Percentiles rank a stretch among this genome's conserved stretches.
Evolutionary conservation across 2,797 vertebrate genomes (phyloP).

Genomic region (Tapera naevia): DNA sequence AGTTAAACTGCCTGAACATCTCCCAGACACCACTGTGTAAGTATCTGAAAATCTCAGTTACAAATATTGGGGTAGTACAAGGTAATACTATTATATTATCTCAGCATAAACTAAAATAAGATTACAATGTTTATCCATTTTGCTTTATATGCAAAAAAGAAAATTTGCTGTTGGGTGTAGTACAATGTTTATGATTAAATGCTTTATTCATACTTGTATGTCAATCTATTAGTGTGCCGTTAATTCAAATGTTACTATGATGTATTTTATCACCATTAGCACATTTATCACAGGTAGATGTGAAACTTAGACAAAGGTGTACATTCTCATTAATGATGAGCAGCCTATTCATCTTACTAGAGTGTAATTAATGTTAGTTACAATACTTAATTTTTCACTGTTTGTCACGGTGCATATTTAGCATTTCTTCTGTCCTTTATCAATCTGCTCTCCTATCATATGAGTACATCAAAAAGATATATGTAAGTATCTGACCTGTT

Average conservation of each 20-base stretch:
- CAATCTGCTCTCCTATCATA: conserved; percentile 71
- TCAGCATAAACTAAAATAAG: conserved; percentile 17
- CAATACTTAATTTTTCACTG: conserved; percentile 90
- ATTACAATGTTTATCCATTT: conserved; percentile 36
- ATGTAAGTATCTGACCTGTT: conserved; percentile 78
- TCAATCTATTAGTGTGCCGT: conserved; percentile 84
- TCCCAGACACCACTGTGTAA: background rate
- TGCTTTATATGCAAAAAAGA: conserved; percentile 55
- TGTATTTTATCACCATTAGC: conserved; percentile 84
- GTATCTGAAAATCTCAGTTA: conserved; percentile 22
- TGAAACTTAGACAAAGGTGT: conserved; percentile 90
- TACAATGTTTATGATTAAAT: conserved; percentile 83
- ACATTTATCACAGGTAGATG: conserved; percentile 92
- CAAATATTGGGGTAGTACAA: background rate
- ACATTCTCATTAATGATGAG: conserved; percentile 91
- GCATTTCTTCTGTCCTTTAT: conserved; percentile 81
- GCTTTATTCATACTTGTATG: conserved; percentile 85
- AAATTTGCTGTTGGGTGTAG: conserved; percentile 74
- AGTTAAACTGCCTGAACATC: conserved; percentile 6
- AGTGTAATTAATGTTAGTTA: conserved; percentile 87
- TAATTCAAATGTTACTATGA: conserved; percentile 88
- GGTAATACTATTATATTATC: background rate
- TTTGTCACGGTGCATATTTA: conserved; percentile 86
- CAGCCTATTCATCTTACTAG: conserved; percentile 89
- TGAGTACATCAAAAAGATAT: conserved; percentile 79